Percentiles rank a stretch among this genome's conserved stretches.
Evolutionary conservation across 1,140 invertebrate species (phyloP).

Genomic region (Melanaphis sacchari): DNA sequence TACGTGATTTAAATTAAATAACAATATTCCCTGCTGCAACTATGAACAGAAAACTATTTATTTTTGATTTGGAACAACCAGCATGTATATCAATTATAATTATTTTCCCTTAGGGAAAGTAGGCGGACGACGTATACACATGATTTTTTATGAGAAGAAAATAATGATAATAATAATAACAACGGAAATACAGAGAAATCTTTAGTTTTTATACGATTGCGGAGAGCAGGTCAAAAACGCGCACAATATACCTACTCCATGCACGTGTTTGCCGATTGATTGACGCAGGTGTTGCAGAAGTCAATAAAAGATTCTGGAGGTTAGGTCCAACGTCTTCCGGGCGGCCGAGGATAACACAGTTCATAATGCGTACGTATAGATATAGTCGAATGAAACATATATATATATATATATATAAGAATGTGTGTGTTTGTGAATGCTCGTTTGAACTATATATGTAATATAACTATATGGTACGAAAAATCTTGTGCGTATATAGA

Average conservation of each 20-base stretch:
- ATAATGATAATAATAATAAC: background rate
- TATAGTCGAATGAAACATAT: background rate
- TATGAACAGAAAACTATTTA: background rate
- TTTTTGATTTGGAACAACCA: background rate
- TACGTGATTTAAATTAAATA: too few species aligned
- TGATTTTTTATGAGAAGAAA: background rate
- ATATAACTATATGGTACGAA: background rate
- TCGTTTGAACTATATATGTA: background rate
- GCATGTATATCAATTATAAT: background rate
- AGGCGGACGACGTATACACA: background rate
- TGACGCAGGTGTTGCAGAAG: slow-evolving; percentile 14
- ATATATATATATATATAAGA: background rate
- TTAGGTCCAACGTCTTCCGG: slow-evolving; percentile 43
- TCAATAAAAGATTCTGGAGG: slow-evolving; percentile 28
- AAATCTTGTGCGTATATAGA: background rate
- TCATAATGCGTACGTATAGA: background rate
- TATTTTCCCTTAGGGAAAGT: background rate
- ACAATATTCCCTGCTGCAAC: too few species aligned
- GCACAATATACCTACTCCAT: background rate
- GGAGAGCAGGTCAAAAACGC: slow-evolving; percentile 13
- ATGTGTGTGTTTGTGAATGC: background rate
- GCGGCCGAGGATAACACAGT: background rate
- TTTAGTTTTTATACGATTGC: background rate
- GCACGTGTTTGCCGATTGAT: background rate
- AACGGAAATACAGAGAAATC: background rate